Base-by-base conservation (phyloP, 2,888 invertebrate genomes). In the Myathropa florea region DNA sequence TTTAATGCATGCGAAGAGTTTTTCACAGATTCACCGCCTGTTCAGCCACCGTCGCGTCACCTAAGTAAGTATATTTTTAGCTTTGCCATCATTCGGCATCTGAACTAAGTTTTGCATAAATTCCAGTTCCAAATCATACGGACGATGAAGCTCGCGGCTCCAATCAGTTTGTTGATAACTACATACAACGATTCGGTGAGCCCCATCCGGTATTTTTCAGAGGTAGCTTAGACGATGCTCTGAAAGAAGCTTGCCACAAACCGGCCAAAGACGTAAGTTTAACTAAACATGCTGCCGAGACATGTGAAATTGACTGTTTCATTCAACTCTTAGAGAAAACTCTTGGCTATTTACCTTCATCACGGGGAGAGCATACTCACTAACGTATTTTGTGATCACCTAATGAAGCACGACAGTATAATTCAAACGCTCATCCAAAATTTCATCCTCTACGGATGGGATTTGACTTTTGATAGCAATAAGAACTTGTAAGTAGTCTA, bases 401-500 rank as follows among this genome's bases (percentile, higher is more conserved):
- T 98, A 83, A 94, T 99, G 89, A 98, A 98, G 92, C 96, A 96
- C 90, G 98, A 98, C 91, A 96, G 97, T 21, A 96, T 99, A 68
- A 95, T 98, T 90, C 96, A 97, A 91, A 97, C 97, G 83, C 94
- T 99, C 63, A 95, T 96, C 77, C 96, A 95, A 78, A 98, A 98
- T 94, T 99, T 98, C 93, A 94, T 99, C 61, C 95, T 98, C 2
- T 99, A 98, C 95, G 98, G 98, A 81, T 99, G 99, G 99, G 99
- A 99, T 93, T 94, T 99, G 89, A 98, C 99, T 10, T 95, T 96
- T 89, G 96, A 97, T 88, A 95, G 96, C 89, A 99, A 99, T 92
- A 96, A 96, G 92, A 95, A 95, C 90, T 95, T 96, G 97, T 97
- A 91, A 93, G 90, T 88, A 3, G 0, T 2, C 26, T 24, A 1